Base-by-base conservation (phyloP, 2,888 invertebrate genomes). In the Crepidodera aurea region DNA sequence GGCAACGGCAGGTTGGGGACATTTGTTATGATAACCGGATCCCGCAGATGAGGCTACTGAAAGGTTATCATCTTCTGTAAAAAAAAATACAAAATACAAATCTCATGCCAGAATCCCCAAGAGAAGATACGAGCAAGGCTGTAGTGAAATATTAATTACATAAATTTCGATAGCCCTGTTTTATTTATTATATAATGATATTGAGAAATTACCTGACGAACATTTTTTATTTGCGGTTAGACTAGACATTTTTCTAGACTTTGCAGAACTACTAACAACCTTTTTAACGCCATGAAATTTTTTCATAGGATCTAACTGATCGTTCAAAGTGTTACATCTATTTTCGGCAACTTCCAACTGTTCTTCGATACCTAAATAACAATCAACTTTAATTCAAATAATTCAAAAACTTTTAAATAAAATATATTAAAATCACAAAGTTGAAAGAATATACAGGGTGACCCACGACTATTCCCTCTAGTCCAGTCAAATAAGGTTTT, bases 271-370 rank as follows among this genome's bases (percentile, higher is more conserved):
- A 13, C 13, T 4, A 37, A 4, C 13, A 37, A 37, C 37, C 40
- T 60, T 62, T 13, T 65, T 60, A 1, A 57, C 62, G 8, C 69
- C 70, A 63, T 80, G 83, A 18, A 81, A 66, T 66, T 77, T 76
- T 67, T 81, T 81, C 80, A 83, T 79, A 51, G 79, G 79, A 66
- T 82, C 79, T 53, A 84, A 73, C 68, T 82, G 81, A 34, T 77
- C 77, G 65, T 81, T 81, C 32, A 83, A 68, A 0, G 73, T 78
- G 53, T 79, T 79, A 55, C 82, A 83, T 68, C 78, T 75, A 22
- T 73, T 75, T 65, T 82, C 82, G 0, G 83, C 81, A 58, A 77
- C 75, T 60, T 80, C 75, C 13, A 83, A 67, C 64, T 82, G 79
- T 59, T 82, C 76, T 56, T 81, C 82, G 55, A 83, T 79, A 70